Percentiles rank a stretch among this genome's conserved stretches.
Conservation (phyloP, 2,113 vertebrate genomes). For the Leiothrix lutea region DNA sequence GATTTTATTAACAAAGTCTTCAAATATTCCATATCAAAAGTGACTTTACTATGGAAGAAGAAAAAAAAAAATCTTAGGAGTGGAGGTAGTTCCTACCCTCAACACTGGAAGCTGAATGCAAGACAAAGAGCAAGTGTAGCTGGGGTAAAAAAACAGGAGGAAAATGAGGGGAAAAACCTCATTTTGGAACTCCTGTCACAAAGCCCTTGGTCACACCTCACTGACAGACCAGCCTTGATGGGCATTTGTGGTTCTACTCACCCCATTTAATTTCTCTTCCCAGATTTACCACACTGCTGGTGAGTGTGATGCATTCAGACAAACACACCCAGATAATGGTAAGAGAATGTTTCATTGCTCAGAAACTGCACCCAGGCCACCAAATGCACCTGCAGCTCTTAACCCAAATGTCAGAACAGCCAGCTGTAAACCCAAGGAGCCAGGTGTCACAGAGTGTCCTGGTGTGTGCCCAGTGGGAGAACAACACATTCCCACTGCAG, state of each 20-base stretch:
- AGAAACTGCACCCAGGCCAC: background rate
- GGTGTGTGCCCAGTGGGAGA: background rate
- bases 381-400: background rate
- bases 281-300: background rate
- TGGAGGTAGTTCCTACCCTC: background rate
- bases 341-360: background rate
- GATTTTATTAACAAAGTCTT: background rate
- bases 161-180: background rate
- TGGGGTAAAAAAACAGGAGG: background rate
- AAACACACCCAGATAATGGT: background rate
- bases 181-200: background rate
- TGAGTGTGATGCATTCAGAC: background rate
- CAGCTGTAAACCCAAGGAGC: background rate
- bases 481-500: background rate
- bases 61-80: background rate
- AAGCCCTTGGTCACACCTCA: background rate
- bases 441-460: conserved; percentile 5
- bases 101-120: background rate
- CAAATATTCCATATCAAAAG: background rate
- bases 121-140: background rate
- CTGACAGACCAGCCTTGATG: background rate
- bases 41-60: background rate
- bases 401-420: background rate
- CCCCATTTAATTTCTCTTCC: background rate
- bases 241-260: background rate